phyloP scores from a whole-genome alignment of 2,888 invertebrate species.

The Taenaris catops region DNA sequence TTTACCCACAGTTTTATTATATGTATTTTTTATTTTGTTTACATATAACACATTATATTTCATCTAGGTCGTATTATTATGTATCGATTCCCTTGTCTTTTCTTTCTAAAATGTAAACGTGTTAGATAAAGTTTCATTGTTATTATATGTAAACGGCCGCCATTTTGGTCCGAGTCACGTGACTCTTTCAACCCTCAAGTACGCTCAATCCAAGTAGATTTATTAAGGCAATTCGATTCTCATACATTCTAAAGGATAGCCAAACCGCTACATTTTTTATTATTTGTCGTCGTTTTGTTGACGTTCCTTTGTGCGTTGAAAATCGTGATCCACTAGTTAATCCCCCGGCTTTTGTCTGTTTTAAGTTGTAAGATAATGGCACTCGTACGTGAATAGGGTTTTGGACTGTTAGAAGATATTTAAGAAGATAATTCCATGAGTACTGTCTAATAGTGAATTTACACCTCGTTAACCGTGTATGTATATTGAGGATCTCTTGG shows the following conservation, averaged over 20 bases:
- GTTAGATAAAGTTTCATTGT: neutral
- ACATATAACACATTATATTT: no score
- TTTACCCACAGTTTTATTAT: no score
- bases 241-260: slow-evolving; percentile 43
- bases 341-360: slow-evolving; percentile 19
- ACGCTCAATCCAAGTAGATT: slow-evolving; percentile 15
- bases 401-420: slow-evolving; percentile 16
- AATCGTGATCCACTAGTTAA: slow-evolving; percentile 38
- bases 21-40: neutral
- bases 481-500: no score
- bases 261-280: slow-evolving; percentile 53
- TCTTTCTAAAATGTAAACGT: no score
- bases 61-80: no score
- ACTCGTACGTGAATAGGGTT: slow-evolving; percentile 46
- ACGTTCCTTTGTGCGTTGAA: slow-evolving; percentile 4
- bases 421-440: slow-evolving; percentile 5
- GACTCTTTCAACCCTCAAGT: no score
- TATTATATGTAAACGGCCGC: no score
- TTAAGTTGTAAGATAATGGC: slow-evolving; percentile 22
- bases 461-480: no score
- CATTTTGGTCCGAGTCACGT: no score
- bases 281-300: slow-evolving; percentile 29
- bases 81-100: no score
- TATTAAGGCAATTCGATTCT: slow-evolving; percentile 43
- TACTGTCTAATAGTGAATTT: no score